Evolutionary conservation across 2,113 vertebrate species (phyloP).

Genomic region (Callospermophilus lateralis): DNA sequence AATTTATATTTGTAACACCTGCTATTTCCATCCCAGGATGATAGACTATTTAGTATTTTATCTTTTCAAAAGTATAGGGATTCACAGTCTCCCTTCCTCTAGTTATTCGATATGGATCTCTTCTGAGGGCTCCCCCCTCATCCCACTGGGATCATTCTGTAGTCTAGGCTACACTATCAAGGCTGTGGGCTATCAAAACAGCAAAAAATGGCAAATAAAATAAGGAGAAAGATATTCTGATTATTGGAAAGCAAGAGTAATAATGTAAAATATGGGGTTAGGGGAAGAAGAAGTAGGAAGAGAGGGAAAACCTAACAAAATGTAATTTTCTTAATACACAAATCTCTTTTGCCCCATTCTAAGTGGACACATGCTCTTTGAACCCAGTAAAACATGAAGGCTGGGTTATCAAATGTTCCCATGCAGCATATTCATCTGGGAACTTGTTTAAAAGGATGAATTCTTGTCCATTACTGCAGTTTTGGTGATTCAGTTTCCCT

Average conservation of each 20-base stretch:
- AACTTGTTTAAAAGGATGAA: neutral
- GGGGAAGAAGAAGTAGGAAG: neutral
- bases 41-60: conserved; percentile 75
- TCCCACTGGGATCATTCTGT: neutral
- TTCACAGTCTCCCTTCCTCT: neutral
- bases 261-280: neutral
- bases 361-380: neutral
- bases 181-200: neutral
- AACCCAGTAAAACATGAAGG: neutral
- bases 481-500: neutral
- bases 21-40: conserved; percentile 65
- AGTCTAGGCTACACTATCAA: neutral
- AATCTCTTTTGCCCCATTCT: neutral
- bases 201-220: conserved; percentile 39
- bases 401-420: neutral
- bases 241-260: conserved; percentile 25
- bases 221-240: neutral
- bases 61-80: conserved; percentile 61
- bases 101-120: conserved; percentile 61
- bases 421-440: neutral
- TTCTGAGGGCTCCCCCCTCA: conserved; percentile 1
- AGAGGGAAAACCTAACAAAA: neutral
- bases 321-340: neutral
- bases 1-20: conserved; percentile 71
- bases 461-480: neutral